Conservation (phyloP, 2,113 vertebrate species). For the Grallaria varia region DNA sequence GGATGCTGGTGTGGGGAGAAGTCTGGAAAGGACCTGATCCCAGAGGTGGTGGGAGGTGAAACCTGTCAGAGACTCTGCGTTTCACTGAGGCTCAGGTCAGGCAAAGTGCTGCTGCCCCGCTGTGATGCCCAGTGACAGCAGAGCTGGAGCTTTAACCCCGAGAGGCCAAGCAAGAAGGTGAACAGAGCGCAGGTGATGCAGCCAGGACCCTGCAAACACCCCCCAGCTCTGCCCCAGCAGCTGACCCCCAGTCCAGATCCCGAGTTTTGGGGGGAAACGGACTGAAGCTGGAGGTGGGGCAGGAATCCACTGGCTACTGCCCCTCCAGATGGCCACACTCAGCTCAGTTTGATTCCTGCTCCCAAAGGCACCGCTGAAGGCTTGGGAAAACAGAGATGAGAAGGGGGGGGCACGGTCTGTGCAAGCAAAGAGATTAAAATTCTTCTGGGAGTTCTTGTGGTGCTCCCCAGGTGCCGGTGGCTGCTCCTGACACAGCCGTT, state of each 20-base stretch:
- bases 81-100: fast-evolving
- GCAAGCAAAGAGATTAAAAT: neutral
- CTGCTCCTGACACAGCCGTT: neutral
- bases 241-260: no score
- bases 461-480: neutral
- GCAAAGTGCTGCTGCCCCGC: fast-evolving
- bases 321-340: neutral
- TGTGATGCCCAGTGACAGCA: neutral
- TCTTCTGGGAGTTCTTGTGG: neutral
- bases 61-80: neutral
- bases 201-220: neutral
- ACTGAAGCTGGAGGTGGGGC: neutral
- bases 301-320: neutral
- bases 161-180: neutral
- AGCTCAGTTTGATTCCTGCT: neutral
- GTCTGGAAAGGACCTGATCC: neutral
- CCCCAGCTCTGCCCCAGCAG: neutral
- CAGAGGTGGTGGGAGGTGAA: neutral
- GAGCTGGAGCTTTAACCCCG: neutral
- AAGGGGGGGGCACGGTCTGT: neutral
- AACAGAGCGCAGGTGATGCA: neutral
- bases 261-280: fast-evolving
- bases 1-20: no score
- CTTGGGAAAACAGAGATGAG: neutral
- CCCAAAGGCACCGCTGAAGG: neutral